A percentile compares a stretch with the other conserved stretches of the same genome.
These are phyloP conservation scores for Archips xylosteana DNA, from an alignment of 2,888 invertebrate species.

Conservation along the genomic window DNA sequence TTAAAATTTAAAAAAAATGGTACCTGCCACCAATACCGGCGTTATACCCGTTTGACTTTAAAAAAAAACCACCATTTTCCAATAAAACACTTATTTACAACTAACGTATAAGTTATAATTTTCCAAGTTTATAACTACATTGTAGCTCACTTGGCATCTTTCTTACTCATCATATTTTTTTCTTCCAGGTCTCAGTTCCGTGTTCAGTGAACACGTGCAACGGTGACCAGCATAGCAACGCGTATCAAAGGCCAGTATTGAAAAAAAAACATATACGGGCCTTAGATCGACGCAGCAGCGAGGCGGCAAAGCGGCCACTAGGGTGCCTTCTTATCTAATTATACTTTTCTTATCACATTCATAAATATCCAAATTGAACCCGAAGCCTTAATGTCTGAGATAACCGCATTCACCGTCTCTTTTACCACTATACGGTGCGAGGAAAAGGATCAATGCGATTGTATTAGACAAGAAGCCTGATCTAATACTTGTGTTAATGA, in stretches of 20 bases:
- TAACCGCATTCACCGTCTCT: background rate
- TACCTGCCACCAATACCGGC: no score
- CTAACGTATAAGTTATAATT: no score
- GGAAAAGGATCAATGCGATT: background rate
- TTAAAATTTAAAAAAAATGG: no score
- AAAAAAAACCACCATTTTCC: no score
- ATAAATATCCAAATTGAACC: constrained; percentile 17
- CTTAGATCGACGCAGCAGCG: background rate
- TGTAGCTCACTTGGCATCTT: no score
- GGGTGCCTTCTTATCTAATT: constrained; percentile 20
- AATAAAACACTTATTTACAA: no score
- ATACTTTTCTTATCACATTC: constrained; percentile 10
- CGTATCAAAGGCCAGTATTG: background rate
- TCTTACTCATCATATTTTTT: no score
- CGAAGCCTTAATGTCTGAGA: constrained; percentile 2
- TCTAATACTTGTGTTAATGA: constrained; percentile 1
- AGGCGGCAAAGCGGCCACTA: constrained; percentile 13
- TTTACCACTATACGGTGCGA: background rate
- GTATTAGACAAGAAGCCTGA: background rate
- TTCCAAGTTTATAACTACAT: no score
- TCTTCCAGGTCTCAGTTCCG: background rate
- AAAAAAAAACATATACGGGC: background rate
- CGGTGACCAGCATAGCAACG: background rate
- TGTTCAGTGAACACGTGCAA: background rate
- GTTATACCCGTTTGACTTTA: no score